Evolutionary conservation across 1,140 invertebrate genomes (phyloP).

Genomic region (Bombus confusus): DNA sequence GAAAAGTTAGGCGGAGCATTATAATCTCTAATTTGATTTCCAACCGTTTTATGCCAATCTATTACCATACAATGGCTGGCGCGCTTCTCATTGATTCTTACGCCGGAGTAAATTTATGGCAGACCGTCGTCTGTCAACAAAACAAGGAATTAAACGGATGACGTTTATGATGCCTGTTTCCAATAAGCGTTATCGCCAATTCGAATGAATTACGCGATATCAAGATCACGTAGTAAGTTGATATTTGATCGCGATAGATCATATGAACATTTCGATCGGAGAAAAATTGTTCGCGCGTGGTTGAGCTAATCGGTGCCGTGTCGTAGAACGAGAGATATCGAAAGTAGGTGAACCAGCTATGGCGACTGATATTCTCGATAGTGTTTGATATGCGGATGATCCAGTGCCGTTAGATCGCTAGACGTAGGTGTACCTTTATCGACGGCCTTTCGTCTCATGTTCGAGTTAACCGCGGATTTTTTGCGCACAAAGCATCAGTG

Average conservation of each 20-base stretch:
- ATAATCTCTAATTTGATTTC: not conserved
- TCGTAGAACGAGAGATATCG: constrained; percentile 55
- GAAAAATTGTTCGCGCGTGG: constrained; percentile 58
- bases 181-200: not conserved
- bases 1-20: not conserved
- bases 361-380: constrained; percentile 58
- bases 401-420: constrained; percentile 64
- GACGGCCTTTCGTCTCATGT: constrained; percentile 37
- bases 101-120: not conserved
- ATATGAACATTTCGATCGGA: constrained; percentile 2
- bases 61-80: not conserved
- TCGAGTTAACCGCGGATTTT: constrained; percentile 35
- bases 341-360: constrained; percentile 70
- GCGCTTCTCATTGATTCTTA: not conserved
- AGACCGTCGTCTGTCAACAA: not conserved
- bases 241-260: constrained; percentile 33
- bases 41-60: not conserved
- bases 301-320: constrained; percentile 53
- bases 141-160: constrained; percentile 8
- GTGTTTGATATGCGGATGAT: constrained; percentile 60
- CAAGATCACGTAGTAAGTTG: constrained; percentile 14
- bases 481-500: not conserved
- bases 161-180: no score
- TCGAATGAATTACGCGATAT: constrained; percentile 17
- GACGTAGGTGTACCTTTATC: constrained; percentile 58